phyloP scores from a whole-genome alignment of 1,140 invertebrate species.

The Pentalonia nigronervosa region DNA sequence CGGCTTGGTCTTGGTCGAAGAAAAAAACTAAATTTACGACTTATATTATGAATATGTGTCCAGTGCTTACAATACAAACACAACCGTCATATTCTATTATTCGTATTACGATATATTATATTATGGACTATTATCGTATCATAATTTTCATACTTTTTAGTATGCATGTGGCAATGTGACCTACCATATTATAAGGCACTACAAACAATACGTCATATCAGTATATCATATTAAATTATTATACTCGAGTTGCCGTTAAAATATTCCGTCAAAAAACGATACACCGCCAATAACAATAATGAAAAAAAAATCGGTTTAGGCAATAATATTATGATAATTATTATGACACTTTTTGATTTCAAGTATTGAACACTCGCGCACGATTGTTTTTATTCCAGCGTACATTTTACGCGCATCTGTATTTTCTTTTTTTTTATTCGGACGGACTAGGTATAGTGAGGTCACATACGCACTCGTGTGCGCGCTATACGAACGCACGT shows the following conservation, averaged over 20 bases:
- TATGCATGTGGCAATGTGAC: neutral
- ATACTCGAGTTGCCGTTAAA: neutral
- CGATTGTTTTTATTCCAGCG: neutral
- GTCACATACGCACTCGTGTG: neutral
- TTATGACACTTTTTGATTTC: neutral
- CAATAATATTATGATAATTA: neutral
- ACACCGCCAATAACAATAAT: accelerated
- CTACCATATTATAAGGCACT: neutral
- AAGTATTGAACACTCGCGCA: neutral
- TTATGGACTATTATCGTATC: neutral
- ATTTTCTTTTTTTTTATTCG: neutral
- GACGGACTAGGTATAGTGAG: neutral
- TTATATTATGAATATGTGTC: neutral
- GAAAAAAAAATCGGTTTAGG: neutral
- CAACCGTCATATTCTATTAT: neutral
- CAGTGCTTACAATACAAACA: neutral
- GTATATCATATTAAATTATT: neutral
- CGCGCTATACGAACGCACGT: neutral
- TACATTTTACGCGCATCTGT: neutral
- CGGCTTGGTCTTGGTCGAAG: neutral
- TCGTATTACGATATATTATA: neutral
- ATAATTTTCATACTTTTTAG: neutral
- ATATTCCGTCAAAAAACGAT: neutral
- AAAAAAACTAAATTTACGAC: neutral
- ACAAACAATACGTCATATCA: neutral